Base-by-base conservation (phyloP, 2,888 invertebrate genomes). In the Seira musarum region DNA sequence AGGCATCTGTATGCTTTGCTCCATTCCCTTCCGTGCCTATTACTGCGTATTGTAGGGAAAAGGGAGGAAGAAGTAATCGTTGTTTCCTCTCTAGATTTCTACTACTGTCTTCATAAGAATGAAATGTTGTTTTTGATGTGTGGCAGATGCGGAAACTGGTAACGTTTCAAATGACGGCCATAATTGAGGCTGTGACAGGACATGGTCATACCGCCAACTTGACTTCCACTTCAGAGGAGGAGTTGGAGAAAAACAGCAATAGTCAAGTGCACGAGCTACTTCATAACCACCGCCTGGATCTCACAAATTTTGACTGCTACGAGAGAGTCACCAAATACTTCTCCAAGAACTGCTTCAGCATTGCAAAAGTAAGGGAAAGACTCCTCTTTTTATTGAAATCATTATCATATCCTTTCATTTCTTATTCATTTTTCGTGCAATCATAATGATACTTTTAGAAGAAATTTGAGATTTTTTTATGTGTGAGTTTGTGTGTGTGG, bases 251-350 rank as follows among this genome's bases (percentile, higher is more conserved):
- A 24, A 15, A 25, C 49, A 10, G 30, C 5, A 5, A 19, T 1
- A 71, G 53, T 80, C 67, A 83, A 82, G 63, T 80, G 30, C 74
- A 53, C 24, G 63, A 65, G 30, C 61, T 79, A 65, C 64, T 86
- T 86, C 30, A 85, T 85, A 79, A 83, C 82, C 72, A 84, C 84
- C 63, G 85, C 24, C 83, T 85, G 67, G 81, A 83, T n/a, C 85
- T 89, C 60, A 86, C 78, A 13, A 85, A 88, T 76, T 87, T 87
- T 78, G 87, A 87, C 15, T 90, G 90, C 84, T 90, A 90, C 86
- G 88, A 88, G 81, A 81, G 85, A 17, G 87, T 87, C 15, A 87
- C 88, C 13, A 87, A 87, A 57, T 76, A 87, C 73, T 88, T 89
- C 80, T 87, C 87, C 68, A 82, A 87, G 49, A 85, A 87, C 22